Conservation (phyloP, 2,113 vertebrate genomes). For the Osmerus eperlanus region DNA sequence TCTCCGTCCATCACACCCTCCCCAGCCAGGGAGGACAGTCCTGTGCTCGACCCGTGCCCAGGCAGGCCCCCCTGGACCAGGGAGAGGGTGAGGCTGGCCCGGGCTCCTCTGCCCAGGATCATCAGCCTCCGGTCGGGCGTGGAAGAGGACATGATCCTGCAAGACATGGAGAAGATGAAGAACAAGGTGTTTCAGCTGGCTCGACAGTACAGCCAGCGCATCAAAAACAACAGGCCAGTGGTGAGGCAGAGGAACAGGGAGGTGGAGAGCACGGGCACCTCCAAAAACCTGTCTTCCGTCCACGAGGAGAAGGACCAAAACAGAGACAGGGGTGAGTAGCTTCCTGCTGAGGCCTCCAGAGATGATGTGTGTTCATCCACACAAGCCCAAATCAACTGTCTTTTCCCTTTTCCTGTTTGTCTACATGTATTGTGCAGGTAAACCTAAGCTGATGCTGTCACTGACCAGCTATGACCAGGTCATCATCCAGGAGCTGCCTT, state of each 20-base stretch:
- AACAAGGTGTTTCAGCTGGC: conserved; percentile 93
- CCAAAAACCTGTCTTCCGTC: conserved; percentile 47
- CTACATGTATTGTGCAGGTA: conserved; percentile 62
- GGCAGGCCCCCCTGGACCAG: conserved; percentile 36
- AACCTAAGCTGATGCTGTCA: conserved; percentile 60
- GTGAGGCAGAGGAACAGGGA: conserved; percentile 49
- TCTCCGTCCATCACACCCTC: conserved; percentile 41
- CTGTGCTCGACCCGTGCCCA: conserved; percentile 31
- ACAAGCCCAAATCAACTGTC: background rate
- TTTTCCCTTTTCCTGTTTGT: conserved; percentile 14
- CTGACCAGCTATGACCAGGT: conserved; percentile 57
- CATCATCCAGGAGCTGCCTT: conserved; percentile 61
- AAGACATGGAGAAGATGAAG: conserved; percentile 77
- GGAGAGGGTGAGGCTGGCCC: conserved; percentile 39
- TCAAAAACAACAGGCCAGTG: conserved; percentile 76
- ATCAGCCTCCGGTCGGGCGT: conserved; percentile 64
- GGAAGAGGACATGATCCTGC: conserved; percentile 73
- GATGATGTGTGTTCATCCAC: background rate
- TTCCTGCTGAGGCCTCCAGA: too few relatives aligned
- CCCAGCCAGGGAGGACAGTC: conserved; percentile 24
- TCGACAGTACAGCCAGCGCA: conserved; percentile 92
- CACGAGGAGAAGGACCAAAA: conserved; percentile 61
- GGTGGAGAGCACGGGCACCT: conserved; percentile 35
- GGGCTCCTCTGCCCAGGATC: conserved; percentile 61
- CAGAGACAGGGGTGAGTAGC: conserved; percentile 60